Conservation (phyloP, 2,113 vertebrate species). For the Chamaetylas fuelleborni region DNA sequence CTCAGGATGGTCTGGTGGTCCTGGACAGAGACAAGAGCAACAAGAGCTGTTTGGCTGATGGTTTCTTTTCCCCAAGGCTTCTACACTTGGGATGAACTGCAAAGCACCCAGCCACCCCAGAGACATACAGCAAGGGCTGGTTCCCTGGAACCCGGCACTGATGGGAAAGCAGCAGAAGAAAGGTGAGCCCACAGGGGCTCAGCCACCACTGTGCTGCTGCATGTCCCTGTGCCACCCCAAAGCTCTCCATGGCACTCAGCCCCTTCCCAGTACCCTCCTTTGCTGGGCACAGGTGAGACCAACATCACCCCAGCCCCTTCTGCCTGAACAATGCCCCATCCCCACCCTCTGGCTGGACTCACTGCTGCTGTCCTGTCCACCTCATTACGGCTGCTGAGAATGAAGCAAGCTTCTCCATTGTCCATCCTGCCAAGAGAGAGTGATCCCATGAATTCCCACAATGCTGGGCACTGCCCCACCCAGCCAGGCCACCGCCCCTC, state of each 20-base stretch:
- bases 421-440: slow-evolving; percentile 77
- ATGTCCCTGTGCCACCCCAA: accelerated
- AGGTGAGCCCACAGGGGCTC: not conserved
- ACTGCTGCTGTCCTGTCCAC: slow-evolving; percentile 84
- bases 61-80: accelerated
- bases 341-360: not conserved
- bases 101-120: accelerated
- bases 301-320: accelerated
- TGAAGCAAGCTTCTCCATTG: slow-evolving; percentile 85
- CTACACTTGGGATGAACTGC: not conserved
- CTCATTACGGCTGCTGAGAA: slow-evolving; percentile 83
- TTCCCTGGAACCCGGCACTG: not conserved
- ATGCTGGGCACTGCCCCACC: accelerated
- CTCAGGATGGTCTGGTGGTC: slow-evolving; percentile 87
- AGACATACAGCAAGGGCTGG: accelerated
- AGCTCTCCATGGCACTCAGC: accelerated
- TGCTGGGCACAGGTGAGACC: not conserved
- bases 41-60: not conserved
- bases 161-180: not conserved
- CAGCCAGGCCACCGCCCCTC: not conserved
- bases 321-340: accelerated
- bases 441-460: accelerated
- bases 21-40: slow-evolving; percentile 37
- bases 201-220: accelerated
- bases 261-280: not conserved